These are phyloP conservation scores for Dasypogon diadema DNA, from an alignment of 2,888 invertebrate species.

Conservation along the genomic window DNA sequence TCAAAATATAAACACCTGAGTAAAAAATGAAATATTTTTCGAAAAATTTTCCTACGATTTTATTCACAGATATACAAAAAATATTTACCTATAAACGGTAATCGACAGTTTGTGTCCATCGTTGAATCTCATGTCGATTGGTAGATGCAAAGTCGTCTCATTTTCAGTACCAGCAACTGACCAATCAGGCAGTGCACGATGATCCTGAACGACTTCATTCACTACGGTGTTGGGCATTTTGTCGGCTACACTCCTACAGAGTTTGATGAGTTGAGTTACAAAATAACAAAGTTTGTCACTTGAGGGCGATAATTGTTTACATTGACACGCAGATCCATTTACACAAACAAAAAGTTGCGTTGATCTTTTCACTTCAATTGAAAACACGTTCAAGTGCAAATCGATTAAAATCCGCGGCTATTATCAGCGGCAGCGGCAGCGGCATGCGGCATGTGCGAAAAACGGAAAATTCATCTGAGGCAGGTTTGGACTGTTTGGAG, in stretches of 20 bases:
- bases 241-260: background rate
- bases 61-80: too few species aligned
- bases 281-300: conserved; percentile 30
- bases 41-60: too few species aligned
- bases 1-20: too few species aligned
- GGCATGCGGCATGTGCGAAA: background rate
- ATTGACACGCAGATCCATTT: conserved; percentile 9
- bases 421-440: background rate
- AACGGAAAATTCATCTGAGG: background rate
- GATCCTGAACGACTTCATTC: conserved; percentile 66
- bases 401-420: background rate
- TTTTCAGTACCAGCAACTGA: conserved; percentile 63
- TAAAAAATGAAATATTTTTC: too few species aligned
- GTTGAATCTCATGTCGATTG: conserved; percentile 86
- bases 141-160: conserved; percentile 61
- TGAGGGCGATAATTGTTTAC: background rate
- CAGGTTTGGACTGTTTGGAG: background rate
- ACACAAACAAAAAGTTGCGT: background rate
- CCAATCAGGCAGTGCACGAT: conserved; percentile 66
- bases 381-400: background rate
- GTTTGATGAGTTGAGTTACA: background rate
- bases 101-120: conserved; percentile 87
- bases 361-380: background rate
- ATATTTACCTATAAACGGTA: conserved; percentile 74
- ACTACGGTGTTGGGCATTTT: conserved; percentile 58